Conservation (phyloP, 2,797 vertebrate genomes). For the Crenuchus spilurus region DNA sequence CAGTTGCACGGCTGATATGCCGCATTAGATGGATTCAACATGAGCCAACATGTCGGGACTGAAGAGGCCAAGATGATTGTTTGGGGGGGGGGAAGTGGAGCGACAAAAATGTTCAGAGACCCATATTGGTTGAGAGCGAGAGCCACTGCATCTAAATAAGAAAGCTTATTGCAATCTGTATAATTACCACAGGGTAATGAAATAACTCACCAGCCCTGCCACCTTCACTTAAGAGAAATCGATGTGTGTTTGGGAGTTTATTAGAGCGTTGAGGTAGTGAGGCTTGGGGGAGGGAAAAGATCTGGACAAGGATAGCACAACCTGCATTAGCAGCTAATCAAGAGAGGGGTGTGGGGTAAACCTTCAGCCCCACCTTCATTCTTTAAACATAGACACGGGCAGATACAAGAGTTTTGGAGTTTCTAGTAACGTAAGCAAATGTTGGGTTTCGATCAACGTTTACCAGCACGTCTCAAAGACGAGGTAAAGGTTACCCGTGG, state of each 20-base stretch:
- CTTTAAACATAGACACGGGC: not conserved
- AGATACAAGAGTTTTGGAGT: not conserved
- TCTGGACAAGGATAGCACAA: slow-evolving; percentile 57
- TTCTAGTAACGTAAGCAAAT: not conserved
- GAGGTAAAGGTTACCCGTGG: slow-evolving; percentile 8
- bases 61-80: slow-evolving; percentile 73
- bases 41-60: slow-evolving; percentile 77
- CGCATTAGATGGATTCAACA: slow-evolving; percentile 81
- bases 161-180: slow-evolving; percentile 82
- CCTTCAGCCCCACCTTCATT: not conserved
- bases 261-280: slow-evolving; percentile 81
- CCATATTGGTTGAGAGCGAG: slow-evolving; percentile 50
- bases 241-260: slow-evolving; percentile 83
- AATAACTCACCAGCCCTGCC: slow-evolving; percentile 83
- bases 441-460: not conserved
- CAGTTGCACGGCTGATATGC: slow-evolving; percentile 82
- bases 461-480: slow-evolving; percentile 1
- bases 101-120: slow-evolving; percentile 58
- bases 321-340: slow-evolving; percentile 78
- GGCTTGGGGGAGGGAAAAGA: slow-evolving; percentile 55
- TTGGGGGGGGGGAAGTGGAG: slow-evolving; percentile 57
- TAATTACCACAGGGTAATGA: slow-evolving; percentile 85
- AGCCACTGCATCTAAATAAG: slow-evolving; percentile 76
- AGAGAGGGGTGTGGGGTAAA: slow-evolving; percentile 43
- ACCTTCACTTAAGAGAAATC: slow-evolving; percentile 85